Conservation (phyloP, 1,140 invertebrate genomes). For the Adoxophyes honmai region DNA sequence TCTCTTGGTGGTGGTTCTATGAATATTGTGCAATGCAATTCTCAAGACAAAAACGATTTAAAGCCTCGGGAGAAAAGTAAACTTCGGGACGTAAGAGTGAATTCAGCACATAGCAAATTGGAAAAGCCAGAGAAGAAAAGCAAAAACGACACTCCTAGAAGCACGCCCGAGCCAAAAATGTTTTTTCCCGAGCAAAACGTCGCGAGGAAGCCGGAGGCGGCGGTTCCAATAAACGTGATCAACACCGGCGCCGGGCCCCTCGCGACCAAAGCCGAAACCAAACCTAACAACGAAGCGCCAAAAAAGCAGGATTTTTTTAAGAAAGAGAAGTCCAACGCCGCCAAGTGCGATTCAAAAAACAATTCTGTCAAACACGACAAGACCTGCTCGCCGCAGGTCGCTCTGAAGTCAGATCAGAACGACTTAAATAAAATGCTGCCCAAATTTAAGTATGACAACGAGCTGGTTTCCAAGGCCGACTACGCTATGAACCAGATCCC, state of each 20-base stretch:
- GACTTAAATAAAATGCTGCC: constrained; percentile 75
- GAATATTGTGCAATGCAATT: constrained; percentile 46
- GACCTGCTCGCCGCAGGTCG: constrained; percentile 50
- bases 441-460: constrained; percentile 77
- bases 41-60: constrained; percentile 62
- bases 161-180: constrained; percentile 65
- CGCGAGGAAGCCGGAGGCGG: constrained; percentile 61
- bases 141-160: constrained; percentile 60
- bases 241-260: constrained; percentile 52
- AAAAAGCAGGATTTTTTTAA: constrained; percentile 77
- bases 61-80: constrained; percentile 73
- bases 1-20: constrained; percentile 47
- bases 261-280: constrained; percentile 63
- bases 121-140: constrained; percentile 71
- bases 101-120: constrained; percentile 71
- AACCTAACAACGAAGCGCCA: constrained; percentile 53
- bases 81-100: constrained; percentile 69
- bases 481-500: constrained; percentile 79
- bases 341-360: constrained; percentile 66
- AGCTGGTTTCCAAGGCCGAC: constrained; percentile 74
- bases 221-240: constrained; percentile 70
- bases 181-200: constrained; percentile 73
- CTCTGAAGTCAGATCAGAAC: constrained; percentile 60
- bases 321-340: constrained; percentile 67
- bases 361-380: constrained; percentile 68